A percentile compares a stretch with the other conserved stretches of the same genome.
Evolutionary conservation across 2,888 invertebrate genomes (phyloP).

Genomic region (Pycnomerus fuliginosus): DNA sequence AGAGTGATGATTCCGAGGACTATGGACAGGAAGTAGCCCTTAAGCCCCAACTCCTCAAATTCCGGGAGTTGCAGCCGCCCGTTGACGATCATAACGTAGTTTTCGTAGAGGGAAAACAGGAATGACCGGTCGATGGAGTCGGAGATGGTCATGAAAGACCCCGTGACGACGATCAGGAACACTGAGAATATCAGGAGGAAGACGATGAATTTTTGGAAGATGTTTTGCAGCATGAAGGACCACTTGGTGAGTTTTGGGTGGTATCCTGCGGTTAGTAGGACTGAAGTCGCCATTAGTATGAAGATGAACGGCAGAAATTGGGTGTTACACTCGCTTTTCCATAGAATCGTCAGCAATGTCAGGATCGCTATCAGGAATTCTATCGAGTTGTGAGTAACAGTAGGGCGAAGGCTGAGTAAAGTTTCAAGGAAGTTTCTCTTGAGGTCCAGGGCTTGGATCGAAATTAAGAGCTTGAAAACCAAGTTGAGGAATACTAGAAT

Average conservation of each 20-base stretch:
- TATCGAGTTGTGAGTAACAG: neutral
- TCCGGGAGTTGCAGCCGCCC: too few relatives aligned
- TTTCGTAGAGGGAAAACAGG: too few relatives aligned
- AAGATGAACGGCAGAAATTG: slow-evolving; percentile 5
- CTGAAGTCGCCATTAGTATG: slow-evolving; percentile 2
- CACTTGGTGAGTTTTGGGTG: slow-evolving; percentile 10
- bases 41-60: slow-evolving; percentile 1
- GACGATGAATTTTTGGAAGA: slow-evolving; percentile 4
- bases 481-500: too few relatives aligned
- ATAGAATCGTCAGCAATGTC: slow-evolving; percentile 1
- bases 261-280: slow-evolving; percentile 7
- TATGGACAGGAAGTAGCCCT: slow-evolving; percentile 2
- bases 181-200: slow-evolving; percentile 4
- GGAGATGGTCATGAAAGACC: slow-evolving; percentile 4
- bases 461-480: too few relatives aligned
- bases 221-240: slow-evolving; percentile 10
- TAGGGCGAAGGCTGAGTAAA: neutral
- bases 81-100: too few relatives aligned
- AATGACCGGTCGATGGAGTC: slow-evolving; percentile 1
- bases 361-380: neutral
- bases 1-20: slow-evolving; percentile 5
- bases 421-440: neutral
- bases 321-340: neutral
- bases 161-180: neutral
- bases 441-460: too few relatives aligned